Evolutionary conservation across 2,888 invertebrate species (phyloP), one percentile per base, ranked within the genome.

Genomic region (Mamestra brassicae): DNA sequence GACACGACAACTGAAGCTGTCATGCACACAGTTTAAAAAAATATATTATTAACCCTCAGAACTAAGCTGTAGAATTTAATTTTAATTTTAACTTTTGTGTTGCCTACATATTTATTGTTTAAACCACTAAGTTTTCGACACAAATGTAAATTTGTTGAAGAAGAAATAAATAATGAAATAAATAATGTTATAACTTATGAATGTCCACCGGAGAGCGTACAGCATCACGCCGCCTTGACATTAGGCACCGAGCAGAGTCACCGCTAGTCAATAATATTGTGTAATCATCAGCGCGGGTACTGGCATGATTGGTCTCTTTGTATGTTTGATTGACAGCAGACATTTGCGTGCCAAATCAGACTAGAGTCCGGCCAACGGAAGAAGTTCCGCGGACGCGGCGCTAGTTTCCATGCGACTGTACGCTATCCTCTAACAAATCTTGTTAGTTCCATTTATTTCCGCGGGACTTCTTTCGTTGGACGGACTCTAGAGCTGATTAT

Each of bases 171-270:
- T n/a, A n/a, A n/a, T n/a, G n/a, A n/a, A n/a, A n/a, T n/a, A n/a
- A n/a, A n/a, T n/a, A n/a, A n/a, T 66, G 52, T 55, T 4, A 1
- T 10, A 42, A 45, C 5, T 26, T 58, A n/a, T n/a, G 0, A n/a
- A 58, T 61, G 71, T 38, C 45, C 52, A 42, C 52, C 26, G 68
- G 58, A 72, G 74, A 75, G 61, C 42, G 74, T 47, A 17, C 50
- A 64, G 36, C 58, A 82, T 82, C n/a, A 70, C 45, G 57, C 68
- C 63, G 42, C 87, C 85, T 84, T 83, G 85, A 81, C 89, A 85
- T 84, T 84, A 85, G 62, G 76, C 72, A 80, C 81, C 74, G 72
- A 70, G 77, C 72, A 83, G 80, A 85, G 74, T 74, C 74, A 70
- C 80, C 81, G 71, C 70, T n/a, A 11, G 42, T 71, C 70, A 63